phyloP scores from a whole-genome alignment of 2,113 vertebrate genomes.

The Ochotona curzoniae region DNA sequence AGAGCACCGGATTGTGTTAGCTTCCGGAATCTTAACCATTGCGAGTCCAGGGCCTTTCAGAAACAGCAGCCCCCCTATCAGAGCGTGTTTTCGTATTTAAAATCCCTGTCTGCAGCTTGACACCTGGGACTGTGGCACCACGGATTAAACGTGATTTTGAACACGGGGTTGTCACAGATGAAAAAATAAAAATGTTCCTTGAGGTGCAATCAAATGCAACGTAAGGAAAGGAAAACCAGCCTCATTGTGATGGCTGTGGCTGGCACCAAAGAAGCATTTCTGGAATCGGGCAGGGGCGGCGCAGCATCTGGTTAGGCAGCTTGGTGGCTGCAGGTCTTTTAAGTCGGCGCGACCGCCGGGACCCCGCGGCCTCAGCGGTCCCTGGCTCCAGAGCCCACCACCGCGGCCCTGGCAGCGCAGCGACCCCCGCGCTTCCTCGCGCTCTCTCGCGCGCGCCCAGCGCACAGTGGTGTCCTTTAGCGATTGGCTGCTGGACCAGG shows the following conservation, averaged over 20 bases:
- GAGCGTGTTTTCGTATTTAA: not conserved
- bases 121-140: not conserved
- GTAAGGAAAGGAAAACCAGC: not conserved
- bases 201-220: not conserved
- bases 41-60: not conserved
- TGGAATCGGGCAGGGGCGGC: not conserved
- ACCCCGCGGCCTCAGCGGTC: too few relatives aligned
- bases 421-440: not conserved
- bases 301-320: not conserved
- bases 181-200: not conserved
- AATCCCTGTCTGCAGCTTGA: not conserved
- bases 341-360: constrained; percentile 51
- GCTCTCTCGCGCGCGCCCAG: not conserved
- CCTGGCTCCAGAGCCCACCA: not conserved
- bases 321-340: not conserved
- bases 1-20: not conserved
- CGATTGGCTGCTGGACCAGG: constrained; percentile 67
- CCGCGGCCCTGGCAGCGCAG: not conserved
- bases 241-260: not conserved
- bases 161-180: constrained; percentile 3
- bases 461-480: constrained; percentile 60
- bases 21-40: constrained; percentile 46
- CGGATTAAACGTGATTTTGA: constrained; percentile 1
- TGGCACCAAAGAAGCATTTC: not conserved
- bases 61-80: too few relatives aligned